Evolutionary conservation across 2,113 vertebrate species (phyloP).

Genomic region (Hymenochirus boettgeri): DNA sequence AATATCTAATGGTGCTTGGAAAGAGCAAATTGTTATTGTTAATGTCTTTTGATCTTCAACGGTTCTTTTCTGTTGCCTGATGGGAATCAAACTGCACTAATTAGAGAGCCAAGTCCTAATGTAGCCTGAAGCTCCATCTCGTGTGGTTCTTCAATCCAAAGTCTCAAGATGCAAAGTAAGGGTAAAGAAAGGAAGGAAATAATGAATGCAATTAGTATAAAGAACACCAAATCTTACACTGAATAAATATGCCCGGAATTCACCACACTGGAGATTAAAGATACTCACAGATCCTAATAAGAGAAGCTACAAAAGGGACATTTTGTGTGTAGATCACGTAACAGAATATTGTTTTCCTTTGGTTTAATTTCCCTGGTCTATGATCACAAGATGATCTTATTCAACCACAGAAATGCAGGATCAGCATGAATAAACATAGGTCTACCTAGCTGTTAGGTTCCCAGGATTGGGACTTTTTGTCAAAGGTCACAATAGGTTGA

Average conservation of each 20-base stretch:
- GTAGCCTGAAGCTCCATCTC: conserved; percentile 24
- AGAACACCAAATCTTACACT: background rate
- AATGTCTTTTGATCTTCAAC: conserved; percentile 31
- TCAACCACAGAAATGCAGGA: background rate
- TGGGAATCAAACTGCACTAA: conserved; percentile 13
- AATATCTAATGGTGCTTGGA: conserved; percentile 12
- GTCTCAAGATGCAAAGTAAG: conserved; percentile 3
- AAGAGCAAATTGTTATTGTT: conserved; percentile 18
- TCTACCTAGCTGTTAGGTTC: background rate
- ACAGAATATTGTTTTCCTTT: too few relatives aligned
- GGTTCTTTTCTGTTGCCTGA: background rate
- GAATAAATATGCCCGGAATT: background rate
- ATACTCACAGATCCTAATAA: background rate
- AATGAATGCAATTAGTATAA: conserved; percentile 4
- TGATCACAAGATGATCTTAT: background rate
- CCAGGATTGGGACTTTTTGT: background rate
- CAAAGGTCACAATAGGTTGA: background rate
- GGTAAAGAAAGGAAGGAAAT: background rate
- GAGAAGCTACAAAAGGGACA: background rate
- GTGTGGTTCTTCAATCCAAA: conserved; percentile 2
- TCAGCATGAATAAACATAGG: background rate
- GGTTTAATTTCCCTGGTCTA: background rate
- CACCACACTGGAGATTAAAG: background rate
- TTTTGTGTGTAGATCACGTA: too few relatives aligned
- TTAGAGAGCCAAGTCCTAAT: conserved; percentile 5